Conservation (phyloP, 2,113 vertebrate genomes). For the Ranitomeya variabilis region DNA sequence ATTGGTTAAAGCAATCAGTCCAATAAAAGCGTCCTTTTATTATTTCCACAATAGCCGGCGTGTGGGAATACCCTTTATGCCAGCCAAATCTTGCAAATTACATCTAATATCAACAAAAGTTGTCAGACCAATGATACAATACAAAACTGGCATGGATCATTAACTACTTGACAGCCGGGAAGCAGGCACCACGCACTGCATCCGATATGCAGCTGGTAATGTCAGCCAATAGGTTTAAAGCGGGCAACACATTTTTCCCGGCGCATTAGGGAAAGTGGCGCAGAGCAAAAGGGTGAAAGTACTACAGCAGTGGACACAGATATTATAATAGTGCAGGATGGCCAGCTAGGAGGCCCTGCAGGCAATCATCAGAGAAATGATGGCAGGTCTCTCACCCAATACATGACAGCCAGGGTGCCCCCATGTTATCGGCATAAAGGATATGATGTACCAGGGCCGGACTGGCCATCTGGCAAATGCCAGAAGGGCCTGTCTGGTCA, state of each 20-base stretch:
- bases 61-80: background rate
- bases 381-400: background rate
- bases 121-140: slow-evolving; percentile 17
- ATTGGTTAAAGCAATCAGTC: background rate
- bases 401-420: background rate
- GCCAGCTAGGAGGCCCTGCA: background rate
- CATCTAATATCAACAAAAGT: slow-evolving; percentile 45
- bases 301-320: background rate
- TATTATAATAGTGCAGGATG: background rate
- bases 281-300: slow-evolving; percentile 5
- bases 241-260: background rate
- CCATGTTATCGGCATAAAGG: background rate
- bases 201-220: background rate
- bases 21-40: background rate
- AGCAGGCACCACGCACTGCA: slow-evolving; percentile 7
- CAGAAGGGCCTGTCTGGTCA: no score
- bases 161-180: slow-evolving; percentile 29
- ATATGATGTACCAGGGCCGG: background rate
- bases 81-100: slow-evolving; percentile 17
- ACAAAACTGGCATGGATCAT: slow-evolving; percentile 43
- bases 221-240: background rate
- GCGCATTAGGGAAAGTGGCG: background rate
- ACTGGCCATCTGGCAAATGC: no score
- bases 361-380: background rate
- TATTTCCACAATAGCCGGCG: background rate